phyloP scores from a whole-genome alignment of 1,140 invertebrate species.

The Anadara kagoshimensis region DNA sequence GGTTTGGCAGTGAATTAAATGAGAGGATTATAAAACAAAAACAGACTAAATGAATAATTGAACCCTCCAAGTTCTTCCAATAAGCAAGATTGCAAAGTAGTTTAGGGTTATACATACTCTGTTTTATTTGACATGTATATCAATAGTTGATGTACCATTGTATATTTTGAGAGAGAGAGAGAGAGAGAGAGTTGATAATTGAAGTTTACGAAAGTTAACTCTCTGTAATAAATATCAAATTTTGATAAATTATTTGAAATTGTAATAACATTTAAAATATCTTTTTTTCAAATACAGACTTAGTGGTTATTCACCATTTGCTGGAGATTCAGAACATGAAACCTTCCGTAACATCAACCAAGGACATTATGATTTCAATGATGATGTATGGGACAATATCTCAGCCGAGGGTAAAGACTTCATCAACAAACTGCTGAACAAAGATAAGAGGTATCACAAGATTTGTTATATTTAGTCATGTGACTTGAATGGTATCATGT shows the following conservation, averaged over 20 bases:
- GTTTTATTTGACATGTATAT: no score
- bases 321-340: conserved; percentile 97
- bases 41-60: no score
- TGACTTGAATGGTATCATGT: not conserved
- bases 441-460: conserved; percentile 91
- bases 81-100: no score
- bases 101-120: no score
- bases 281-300: conserved; percentile 78
- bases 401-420: conserved; percentile 99
- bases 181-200: no score
- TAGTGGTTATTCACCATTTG: conserved; percentile 97
- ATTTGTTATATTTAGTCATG: conserved; percentile 19
- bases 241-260: not conserved
- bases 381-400: conserved; percentile 89
- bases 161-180: no score
- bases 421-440: conserved; percentile 91
- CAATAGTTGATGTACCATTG: no score
- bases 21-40: no score
- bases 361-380: conserved; percentile 98
- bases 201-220: no score
- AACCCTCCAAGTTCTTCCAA: no score
- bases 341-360: conserved; percentile 98
- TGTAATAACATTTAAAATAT: not conserved
- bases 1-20: no score
- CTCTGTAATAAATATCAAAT: not conserved